A percentile compares a stretch with the other conserved stretches of the same genome.
phyloP scores from a whole-genome alignment of 2,888 invertebrate species.

The Cartodere bifasciata region DNA sequence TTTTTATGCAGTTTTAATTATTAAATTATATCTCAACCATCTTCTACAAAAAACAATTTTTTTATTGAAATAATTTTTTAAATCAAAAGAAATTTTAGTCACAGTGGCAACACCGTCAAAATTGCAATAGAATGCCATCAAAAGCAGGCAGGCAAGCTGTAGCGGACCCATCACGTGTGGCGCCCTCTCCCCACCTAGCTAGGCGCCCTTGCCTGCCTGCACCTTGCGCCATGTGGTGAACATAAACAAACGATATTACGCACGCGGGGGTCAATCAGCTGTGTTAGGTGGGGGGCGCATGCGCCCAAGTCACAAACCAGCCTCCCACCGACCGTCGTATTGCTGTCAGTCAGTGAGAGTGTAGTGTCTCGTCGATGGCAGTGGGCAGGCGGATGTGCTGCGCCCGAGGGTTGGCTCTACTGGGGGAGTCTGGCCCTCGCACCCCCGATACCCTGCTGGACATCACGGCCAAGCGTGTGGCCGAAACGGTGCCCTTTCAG shows the following conservation, averaged over 20 bases:
- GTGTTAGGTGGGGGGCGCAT: slow-evolving; percentile 24
- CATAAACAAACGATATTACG: slow-evolving; percentile 40
- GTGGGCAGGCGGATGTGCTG: slow-evolving; percentile 38
- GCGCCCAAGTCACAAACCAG: slow-evolving; percentile 13
- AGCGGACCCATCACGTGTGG: slow-evolving; percentile 15
- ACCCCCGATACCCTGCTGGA: slow-evolving; percentile 66
- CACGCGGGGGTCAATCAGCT: slow-evolving; percentile 37
- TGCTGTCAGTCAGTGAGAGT: slow-evolving; percentile 33
- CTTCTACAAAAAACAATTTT: too few species aligned
- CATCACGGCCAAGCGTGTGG: slow-evolving; percentile 72
- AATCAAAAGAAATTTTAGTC: too few species aligned
- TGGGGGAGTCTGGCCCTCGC: slow-evolving; percentile 30
- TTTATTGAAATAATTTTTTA: too few species aligned
- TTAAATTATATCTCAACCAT: too few species aligned
- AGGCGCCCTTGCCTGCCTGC: slow-evolving; percentile 26
- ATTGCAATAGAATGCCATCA: too few species aligned
- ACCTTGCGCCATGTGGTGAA: slow-evolving; percentile 39
- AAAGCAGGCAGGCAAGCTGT: too few species aligned
- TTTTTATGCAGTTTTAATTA: too few species aligned
- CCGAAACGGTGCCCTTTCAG: slow-evolving; percentile 75
- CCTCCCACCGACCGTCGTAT: slow-evolving; percentile 6
- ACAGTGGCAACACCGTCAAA: too few species aligned
- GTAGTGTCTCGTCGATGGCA: slow-evolving; percentile 33
- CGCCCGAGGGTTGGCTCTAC: slow-evolving; percentile 31
- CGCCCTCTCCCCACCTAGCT: slow-evolving; percentile 20